Base-by-base conservation (phyloP, 2,888 invertebrate genomes). In the Ormyrus labotus region DNA sequence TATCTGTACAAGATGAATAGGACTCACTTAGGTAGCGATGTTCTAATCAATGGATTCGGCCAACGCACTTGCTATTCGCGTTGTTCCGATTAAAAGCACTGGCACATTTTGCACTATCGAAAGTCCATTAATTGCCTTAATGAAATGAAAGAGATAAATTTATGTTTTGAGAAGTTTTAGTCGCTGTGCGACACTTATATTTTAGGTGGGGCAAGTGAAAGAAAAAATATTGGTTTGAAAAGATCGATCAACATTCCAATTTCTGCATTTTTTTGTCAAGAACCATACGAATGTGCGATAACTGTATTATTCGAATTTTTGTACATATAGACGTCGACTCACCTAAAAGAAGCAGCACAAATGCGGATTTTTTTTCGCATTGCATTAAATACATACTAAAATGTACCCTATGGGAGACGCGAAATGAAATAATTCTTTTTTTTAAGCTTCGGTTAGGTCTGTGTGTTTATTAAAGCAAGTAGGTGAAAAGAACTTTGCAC, bases 211-310 rank as follows among this genome's bases (percentile, higher is more conserved):
- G 63, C 10, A 53, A 63, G 68, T 72, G 51, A 7, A 48, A 78
- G 55, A 69, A 71, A 80, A 80, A 70, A 74, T 50, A 80, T 82
- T 80, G 65, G 60, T 78, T 83, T 81, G 48, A 77, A 58, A 78
- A 53, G 51, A 77, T 74, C 58, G 64, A 82, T 82, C 81, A 77
- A 80, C 84, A 85, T 85, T 85, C 85, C 85, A 84, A 53, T 58
- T 73, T 83, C 57, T 80, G 85, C 84, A 84, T 84, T 85, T 84
- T 78, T 80, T 83, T 78, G 58, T 71, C 55, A 73, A 74, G 65
- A 80, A 71, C 70, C 50, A 74, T 58, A 64, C 34, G 75, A 78
- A 78, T 78, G 77, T 80, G 80, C 82, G 72, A 82, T 80, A 63
- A 75, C 72, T 82, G 72, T 81, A 75, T 80, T 82, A 80, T 78